Conservation (phyloP, 2,113 vertebrate species). For the Heptranchias perlo region DNA sequence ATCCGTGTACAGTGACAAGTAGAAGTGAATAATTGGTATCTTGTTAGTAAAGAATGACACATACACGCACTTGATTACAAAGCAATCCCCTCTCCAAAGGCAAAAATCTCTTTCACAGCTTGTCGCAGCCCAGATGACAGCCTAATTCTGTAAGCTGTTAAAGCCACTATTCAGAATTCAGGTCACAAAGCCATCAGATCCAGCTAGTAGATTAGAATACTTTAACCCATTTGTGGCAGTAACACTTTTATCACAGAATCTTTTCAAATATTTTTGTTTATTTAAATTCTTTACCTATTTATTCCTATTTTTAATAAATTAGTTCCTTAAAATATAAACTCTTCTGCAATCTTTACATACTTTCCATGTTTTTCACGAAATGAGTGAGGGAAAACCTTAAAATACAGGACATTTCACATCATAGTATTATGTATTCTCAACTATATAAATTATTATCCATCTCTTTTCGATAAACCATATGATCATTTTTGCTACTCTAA, state of each 20-base stretch:
- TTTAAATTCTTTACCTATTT: background rate
- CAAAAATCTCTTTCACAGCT: background rate
- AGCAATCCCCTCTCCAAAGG: background rate
- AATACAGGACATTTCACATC: background rate
- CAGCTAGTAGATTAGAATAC: background rate
- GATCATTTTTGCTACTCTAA: slow-evolving; percentile 26
- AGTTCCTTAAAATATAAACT: background rate
- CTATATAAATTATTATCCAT: background rate
- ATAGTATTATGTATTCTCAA: background rate
- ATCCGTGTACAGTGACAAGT: background rate
- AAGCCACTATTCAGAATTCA: slow-evolving; percentile 28
- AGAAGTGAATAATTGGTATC: slow-evolving; percentile 1
- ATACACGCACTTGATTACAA: slow-evolving; percentile 27
- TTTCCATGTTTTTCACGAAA: background rate
- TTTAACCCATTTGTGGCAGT: background rate
- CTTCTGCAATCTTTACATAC: background rate
- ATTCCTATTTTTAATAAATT: background rate
- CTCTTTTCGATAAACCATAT: background rate
- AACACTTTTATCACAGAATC: background rate
- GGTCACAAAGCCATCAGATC: slow-evolving; percentile 9
- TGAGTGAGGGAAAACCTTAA: background rate
- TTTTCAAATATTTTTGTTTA: background rate
- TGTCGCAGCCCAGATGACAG: background rate
- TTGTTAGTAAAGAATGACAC: background rate
- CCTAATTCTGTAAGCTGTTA: background rate